Evolutionary conservation across 1,140 invertebrate species (phyloP), one percentile per base, ranked within the genome.

Genomic region (Chironomus striatipennis): DNA sequence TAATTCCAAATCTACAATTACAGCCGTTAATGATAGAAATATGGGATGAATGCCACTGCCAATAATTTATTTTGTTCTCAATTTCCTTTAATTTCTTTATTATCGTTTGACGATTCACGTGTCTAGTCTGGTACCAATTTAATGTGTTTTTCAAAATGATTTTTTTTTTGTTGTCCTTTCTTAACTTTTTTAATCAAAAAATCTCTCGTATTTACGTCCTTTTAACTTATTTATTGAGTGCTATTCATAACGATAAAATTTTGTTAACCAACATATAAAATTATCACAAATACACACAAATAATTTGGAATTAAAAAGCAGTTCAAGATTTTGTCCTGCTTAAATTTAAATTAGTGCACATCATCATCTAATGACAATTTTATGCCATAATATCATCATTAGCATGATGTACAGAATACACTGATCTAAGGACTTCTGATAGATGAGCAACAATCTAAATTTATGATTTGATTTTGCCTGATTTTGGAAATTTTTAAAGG

Each of bases 31-130:
- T 74, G 73, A 8, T 74, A 47, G 42, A 47, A 74, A 47, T 77
- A 74, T 79, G 78, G 78, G 79, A 79, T 76, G 79, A 79, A 75
- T 79, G 79, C 76, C 79, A 79, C 76, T 78, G 77, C 73, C 79
- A 79, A 76, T 79, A 77, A 42, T 21, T 34, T 70, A 67, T 75
- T n/a, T 34, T 34, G 24, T 70, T 70, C 15, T 70, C 17, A 57
- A 57, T 57, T n/a, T 47, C 12, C n/a, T 57, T 57, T 57, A 57
- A 57, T 57, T n/a, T 57, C 47, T 57, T 57, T n/a, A 57, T 12
- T 15, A 7, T 15, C 15, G 4, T n/a, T 57, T 34, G 24, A 34
- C 5, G 24, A 34, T 34, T 34, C 24, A 34, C 24, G 24, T 2
- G 24, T 34, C 5, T 57, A 57, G n/a, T 57, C 47, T 7, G 47